Conservation (phyloP, 2,113 vertebrate species). For the Ochotona princeps region DNA sequence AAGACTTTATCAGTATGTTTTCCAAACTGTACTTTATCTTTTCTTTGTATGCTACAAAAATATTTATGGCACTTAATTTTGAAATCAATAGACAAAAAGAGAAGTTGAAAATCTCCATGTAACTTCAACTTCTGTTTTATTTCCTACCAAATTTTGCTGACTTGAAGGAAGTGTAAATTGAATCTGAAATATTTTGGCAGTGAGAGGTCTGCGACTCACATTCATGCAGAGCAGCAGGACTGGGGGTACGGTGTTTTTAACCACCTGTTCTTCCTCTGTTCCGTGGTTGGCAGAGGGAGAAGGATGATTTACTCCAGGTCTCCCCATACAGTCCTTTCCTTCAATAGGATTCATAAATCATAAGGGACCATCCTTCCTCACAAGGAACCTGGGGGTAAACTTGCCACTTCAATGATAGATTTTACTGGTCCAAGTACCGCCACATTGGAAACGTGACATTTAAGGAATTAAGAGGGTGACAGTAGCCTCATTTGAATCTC, state of each 20-base stretch:
- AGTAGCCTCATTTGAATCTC: not conserved
- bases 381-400: not conserved
- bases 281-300: not conserved
- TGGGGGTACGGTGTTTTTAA: not conserved
- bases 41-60: not conserved
- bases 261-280: too few species aligned
- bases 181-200: not conserved
- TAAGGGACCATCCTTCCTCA: not conserved
- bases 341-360: not conserved
- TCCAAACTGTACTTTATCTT: not conserved
- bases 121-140: not conserved
- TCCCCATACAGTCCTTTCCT: not conserved
- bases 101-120: not conserved
- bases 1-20: not conserved
- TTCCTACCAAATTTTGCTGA: not conserved
- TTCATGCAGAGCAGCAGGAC: not conserved
- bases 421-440: not conserved
- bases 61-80: constrained; percentile 6
- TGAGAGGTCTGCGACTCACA: accelerated
- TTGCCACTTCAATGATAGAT: not conserved
- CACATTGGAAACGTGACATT: not conserved
- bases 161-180: not conserved
- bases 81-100: not conserved
- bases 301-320: not conserved
- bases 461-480: not conserved